A percentile compares a stretch with the other conserved stretches of the same genome.
Conservation (phyloP, 2,113 vertebrate genomes). For the Falco punctatus region DNA sequence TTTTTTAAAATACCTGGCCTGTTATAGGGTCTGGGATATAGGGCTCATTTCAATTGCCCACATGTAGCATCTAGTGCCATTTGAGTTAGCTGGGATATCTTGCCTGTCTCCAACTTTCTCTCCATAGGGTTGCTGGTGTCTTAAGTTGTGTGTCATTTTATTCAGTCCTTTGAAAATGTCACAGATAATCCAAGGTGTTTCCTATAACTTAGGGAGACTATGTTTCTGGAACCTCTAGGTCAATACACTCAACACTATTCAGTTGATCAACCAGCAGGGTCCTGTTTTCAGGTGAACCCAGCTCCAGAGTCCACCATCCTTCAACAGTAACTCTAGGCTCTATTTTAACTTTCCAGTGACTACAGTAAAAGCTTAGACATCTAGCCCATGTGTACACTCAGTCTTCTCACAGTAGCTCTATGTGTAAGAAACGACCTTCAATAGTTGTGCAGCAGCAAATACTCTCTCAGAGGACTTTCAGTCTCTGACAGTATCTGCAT, state of each 20-base stretch:
- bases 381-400: background rate
- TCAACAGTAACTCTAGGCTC: background rate
- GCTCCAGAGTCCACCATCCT: background rate
- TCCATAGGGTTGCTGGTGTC: background rate
- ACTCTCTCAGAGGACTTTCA: background rate
- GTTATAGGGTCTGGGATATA: background rate
- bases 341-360: background rate
- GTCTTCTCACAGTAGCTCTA: background rate
- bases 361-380: background rate
- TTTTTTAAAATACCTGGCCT: background rate
- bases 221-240: background rate
- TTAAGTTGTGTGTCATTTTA: background rate
- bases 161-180: background rate
- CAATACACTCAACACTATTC: background rate
- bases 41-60: background rate
- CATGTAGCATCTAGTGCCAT: background rate
- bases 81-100: background rate
- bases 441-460: background rate
- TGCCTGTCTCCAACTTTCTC: background rate
- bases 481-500: background rate
- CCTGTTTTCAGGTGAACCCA: background rate
- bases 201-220: background rate
- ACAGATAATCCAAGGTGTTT: background rate
- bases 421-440: background rate
- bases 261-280: background rate